Percentiles rank a stretch among this genome's conserved stretches.
Conservation (phyloP, 2,888 invertebrate species). For the Eupeodes latifasciatus region DNA sequence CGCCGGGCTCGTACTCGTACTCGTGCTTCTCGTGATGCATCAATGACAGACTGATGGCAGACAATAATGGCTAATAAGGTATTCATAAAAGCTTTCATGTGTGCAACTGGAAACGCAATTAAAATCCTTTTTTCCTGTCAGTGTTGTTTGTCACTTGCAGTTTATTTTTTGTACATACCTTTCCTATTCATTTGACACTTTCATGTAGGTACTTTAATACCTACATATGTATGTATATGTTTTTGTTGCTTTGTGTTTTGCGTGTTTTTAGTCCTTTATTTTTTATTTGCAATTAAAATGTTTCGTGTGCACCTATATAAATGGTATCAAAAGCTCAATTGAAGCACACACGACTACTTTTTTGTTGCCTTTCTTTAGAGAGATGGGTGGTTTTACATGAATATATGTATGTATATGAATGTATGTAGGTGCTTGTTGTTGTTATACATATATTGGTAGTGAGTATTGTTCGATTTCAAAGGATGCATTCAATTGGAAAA, state of each 20-base stretch:
- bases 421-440: not conserved
- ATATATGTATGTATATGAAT: not conserved
- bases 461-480: slow-evolving; percentile 59
- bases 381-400: slow-evolving; percentile 27
- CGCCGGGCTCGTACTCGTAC: too few species aligned
- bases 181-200: slow-evolving; percentile 43
- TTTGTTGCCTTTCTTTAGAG: not conserved
- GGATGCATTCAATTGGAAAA: slow-evolving; percentile 67
- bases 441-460: not conserved
- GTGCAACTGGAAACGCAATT: slow-evolving; percentile 71
- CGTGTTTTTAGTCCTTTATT: slow-evolving; percentile 43
- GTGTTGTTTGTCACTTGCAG: slow-evolving; percentile 22
- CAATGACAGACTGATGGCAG: slow-evolving; percentile 45
- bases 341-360: not conserved
- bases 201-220: slow-evolving; percentile 13
- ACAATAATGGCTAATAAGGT: slow-evolving; percentile 75
- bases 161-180: slow-evolving; percentile 1
- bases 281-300: slow-evolving; percentile 61
- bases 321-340: slow-evolving; percentile 45
- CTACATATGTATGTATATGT: not conserved
- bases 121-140: slow-evolving; percentile 65
- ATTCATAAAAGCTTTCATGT: slow-evolving; percentile 72
- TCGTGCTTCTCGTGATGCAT: not conserved
- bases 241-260: slow-evolving; percentile 9
- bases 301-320: slow-evolving; percentile 34